Evolutionary conservation across 2,888 invertebrate genomes (phyloP), one percentile per base, ranked within the genome.

Genomic region (Calameuta pallipes): DNA sequence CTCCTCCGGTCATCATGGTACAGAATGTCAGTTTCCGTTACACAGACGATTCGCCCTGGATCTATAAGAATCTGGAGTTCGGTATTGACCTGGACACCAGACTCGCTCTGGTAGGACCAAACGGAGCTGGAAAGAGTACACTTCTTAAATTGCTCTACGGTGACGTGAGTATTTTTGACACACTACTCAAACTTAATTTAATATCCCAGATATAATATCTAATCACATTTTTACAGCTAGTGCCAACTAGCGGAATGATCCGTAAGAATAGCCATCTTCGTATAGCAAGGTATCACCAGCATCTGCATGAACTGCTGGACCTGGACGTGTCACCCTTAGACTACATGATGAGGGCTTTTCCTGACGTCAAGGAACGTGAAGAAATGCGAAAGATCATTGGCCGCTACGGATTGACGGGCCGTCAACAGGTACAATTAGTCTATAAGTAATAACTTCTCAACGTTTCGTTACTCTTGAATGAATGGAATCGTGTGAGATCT

Each of bases 351-450:
- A 96, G 95, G 89, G 95, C 96, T 86, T 99, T 98, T 92, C 99
- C 99, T 0, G 98, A 97, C 15, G 96, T 99, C 11, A 98, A 99
- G 87, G 99, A 99, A 92, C 95, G 97, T 37, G 99, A 99, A 92
- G 99, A 99, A 92, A 99, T 99, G 99, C 94, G 99, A 79, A 98
- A 98, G 92, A 99, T 99, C 85, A 98, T 99, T 87, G 99, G 99
- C 0, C 95, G 99, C 79, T 99, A 99, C 91, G 99, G 99, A 1
- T 93, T 99, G 75, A 98, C 99, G 0, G 99, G 99, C 9, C 94
- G 98, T 80, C 99, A 99, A 89, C 98, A 98, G 93, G 97, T 97
- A 84, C 88, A 41, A 41, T 15, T 6, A 41, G 15, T 41, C 41
- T 41, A 41, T 15, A 15, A 41, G 41, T 41, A 1, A 41, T 41